Percentiles rank a stretch among this genome's conserved stretches.
These are phyloP conservation scores for Drosophila triauraria DNA, from an alignment of 1,140 invertebrate genomes.

Conservation along the genomic window DNA sequence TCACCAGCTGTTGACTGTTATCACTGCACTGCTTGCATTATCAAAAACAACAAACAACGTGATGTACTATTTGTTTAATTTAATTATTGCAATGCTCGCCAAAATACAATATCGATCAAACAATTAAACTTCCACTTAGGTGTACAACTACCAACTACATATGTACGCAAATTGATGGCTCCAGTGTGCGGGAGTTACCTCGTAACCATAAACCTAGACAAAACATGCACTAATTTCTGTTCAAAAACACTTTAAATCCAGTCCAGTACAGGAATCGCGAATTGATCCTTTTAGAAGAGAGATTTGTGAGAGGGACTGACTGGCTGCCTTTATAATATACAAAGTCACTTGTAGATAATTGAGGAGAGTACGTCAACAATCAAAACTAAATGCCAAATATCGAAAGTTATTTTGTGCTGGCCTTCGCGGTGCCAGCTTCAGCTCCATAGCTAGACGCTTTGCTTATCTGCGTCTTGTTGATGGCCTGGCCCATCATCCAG, in stretches of 20 bases:
- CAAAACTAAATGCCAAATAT: slow-evolving; percentile 52
- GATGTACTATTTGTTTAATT: slow-evolving; percentile 34
- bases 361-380: slow-evolving; percentile 62
- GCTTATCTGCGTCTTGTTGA: slow-evolving; percentile 93
- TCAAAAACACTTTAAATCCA: slow-evolving; percentile 40
- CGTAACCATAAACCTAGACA: slow-evolving; percentile 49
- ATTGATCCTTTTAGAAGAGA: slow-evolving; percentile 44
- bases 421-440: slow-evolving; percentile 36
- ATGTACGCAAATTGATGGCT: slow-evolving; percentile 57
- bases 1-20: slow-evolving; percentile 28
- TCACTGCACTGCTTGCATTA: slow-evolving; percentile 29
- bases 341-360: slow-evolving; percentile 64
- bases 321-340: slow-evolving; percentile 23
- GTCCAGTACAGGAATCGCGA: slow-evolving; percentile 33
- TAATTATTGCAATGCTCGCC: slow-evolving; percentile 60
- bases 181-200: slow-evolving; percentile 33
- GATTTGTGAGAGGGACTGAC: slow-evolving; percentile 36
- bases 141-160: slow-evolving; percentile 56
- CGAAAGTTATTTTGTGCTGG: slow-evolving; percentile 71
- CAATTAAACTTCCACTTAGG: slow-evolving; percentile 50
- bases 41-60: neutral
- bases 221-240: slow-evolving; percentile 44
- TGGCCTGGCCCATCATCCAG: slow-evolving; percentile 90
- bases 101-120: slow-evolving; percentile 55
- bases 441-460: slow-evolving; percentile 92